Evolutionary conservation across 2,888 invertebrate species (phyloP).

Genomic region (Fissipunctia ypsillon): DNA sequence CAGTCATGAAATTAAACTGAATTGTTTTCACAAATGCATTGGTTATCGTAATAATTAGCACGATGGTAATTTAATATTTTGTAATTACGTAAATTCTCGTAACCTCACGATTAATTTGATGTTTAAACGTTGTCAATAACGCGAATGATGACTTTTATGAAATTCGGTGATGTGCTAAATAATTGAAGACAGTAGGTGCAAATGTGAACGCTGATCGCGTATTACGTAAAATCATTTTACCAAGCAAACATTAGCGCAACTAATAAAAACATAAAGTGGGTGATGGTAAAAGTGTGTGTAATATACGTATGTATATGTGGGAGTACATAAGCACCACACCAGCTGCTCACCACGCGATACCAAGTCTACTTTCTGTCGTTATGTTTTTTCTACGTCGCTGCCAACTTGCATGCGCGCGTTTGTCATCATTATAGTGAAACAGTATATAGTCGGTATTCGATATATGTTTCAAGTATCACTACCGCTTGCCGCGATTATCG

Average conservation of each 20-base stretch:
- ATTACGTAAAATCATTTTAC: slow-evolving; percentile 60
- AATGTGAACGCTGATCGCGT: slow-evolving; percentile 46
- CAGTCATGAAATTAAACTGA: slow-evolving; percentile 61
- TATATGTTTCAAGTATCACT: slow-evolving; percentile 61
- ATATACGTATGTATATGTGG: slow-evolving; percentile 23
- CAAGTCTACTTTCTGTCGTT: slow-evolving; percentile 57
- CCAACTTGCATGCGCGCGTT: slow-evolving; percentile 38
- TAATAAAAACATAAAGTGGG: slow-evolving; percentile 55
- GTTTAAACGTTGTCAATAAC: slow-evolving; percentile 28
- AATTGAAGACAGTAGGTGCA: slow-evolving; percentile 43
- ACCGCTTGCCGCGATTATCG: slow-evolving; percentile 53
- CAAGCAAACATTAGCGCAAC: slow-evolving; percentile 43
- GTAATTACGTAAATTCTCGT: slow-evolving; percentile 12
- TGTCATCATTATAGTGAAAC: slow-evolving; percentile 60
- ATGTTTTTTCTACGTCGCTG: slow-evolving; percentile 40
- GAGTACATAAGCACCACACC: slow-evolving; percentile 20
- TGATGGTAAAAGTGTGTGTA: slow-evolving; percentile 58
- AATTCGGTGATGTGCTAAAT: slow-evolving; percentile 33
- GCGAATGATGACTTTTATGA: slow-evolving; percentile 34
- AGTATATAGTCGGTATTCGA: slow-evolving; percentile 52
- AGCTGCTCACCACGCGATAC: slow-evolving; percentile 41
- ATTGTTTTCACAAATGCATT: slow-evolving; percentile 53
- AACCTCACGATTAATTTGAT: slow-evolving; percentile 24
- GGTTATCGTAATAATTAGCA: slow-evolving; percentile 11
- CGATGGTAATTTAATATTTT: slow-evolving; percentile 23